Conservation (phyloP, 2,888 invertebrate species). For the Schizotus pectinicornis region DNA sequence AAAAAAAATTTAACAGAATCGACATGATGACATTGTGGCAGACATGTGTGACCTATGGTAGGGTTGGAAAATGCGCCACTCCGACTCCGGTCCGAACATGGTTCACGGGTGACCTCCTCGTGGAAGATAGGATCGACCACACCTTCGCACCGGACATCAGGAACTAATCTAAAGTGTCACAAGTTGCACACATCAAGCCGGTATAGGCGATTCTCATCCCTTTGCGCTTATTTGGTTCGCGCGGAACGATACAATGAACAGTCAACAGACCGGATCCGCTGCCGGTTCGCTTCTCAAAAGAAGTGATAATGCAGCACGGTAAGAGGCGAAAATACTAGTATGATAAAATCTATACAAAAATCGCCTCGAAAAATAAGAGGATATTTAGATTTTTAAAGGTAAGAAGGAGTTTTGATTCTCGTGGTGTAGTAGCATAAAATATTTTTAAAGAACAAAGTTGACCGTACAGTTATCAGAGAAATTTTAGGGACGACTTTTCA, state of each 20-base stretch:
- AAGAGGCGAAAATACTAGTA: no score
- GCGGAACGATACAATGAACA: not conserved
- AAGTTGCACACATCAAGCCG: conserved; percentile 27
- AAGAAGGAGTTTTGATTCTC: no score
- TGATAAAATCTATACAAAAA: no score
- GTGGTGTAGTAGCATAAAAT: no score
- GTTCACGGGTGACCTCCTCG: not conserved
- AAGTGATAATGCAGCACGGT: not conserved
- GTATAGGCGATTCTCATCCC: conserved; percentile 24
- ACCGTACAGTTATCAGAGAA: no score
- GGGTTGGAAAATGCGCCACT: conserved; percentile 29
- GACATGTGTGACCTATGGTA: conserved; percentile 17
- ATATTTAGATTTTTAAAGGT: no score
- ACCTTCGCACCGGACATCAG: conserved; percentile 34
- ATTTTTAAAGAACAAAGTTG: no score
- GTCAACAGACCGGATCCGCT: no score
- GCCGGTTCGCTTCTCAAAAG: not conserved
- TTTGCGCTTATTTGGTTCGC: conserved; percentile 2
- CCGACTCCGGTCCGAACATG: conserved; percentile 32
- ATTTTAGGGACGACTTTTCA: no score
- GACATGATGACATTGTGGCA: conserved; percentile 5
- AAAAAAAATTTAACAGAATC: conserved; percentile 8
- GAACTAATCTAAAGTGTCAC: conserved; percentile 34
- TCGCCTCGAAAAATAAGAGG: no score
- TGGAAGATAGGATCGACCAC: conserved; percentile 17